Conservation (phyloP, 2,888 invertebrate genomes). For the Drosophila barbarae region DNA sequence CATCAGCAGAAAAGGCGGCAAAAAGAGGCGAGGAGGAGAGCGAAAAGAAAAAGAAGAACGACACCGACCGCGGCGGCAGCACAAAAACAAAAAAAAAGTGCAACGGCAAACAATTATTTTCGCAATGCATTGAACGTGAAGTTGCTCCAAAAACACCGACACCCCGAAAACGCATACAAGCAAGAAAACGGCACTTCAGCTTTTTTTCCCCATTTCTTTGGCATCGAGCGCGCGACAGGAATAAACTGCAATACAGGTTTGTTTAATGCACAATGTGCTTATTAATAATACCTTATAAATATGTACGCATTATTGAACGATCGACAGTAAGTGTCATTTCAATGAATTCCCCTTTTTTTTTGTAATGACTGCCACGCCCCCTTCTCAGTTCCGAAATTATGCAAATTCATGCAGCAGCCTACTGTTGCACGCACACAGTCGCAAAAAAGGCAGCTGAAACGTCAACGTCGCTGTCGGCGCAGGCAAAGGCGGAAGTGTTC, state of each 20-base stretch:
- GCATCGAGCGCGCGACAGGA: slow-evolving; percentile 50
- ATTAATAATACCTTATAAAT: slow-evolving; percentile 32
- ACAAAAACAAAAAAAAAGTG: slow-evolving; percentile 61
- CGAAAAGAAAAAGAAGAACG: slow-evolving; percentile 41
- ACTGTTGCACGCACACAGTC: slow-evolving; percentile 26
- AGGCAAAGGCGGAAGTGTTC: slow-evolving; percentile 38
- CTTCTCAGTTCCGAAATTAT: slow-evolving; percentile 54
- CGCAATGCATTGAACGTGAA: slow-evolving; percentile 64
- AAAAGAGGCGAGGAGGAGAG: slow-evolving; percentile 41
- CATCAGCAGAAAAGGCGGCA: slow-evolving; percentile 69
- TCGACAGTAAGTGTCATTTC: slow-evolving; percentile 46
- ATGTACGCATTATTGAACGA: slow-evolving; percentile 40
- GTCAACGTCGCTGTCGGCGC: slow-evolving; percentile 32
- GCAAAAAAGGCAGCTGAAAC: slow-evolving; percentile 31
- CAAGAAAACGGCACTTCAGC: slow-evolving; percentile 39
- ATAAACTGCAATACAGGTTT: slow-evolving; percentile 67
- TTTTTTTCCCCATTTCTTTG: slow-evolving; percentile 42
- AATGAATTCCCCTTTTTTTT: slow-evolving; percentile 16
- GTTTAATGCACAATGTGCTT: slow-evolving; percentile 55
- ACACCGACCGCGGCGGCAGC: slow-evolving; percentile 43
- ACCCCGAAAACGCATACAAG: slow-evolving; percentile 33
- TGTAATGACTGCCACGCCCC: slow-evolving; percentile 46
- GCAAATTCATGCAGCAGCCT: slow-evolving; percentile 61
- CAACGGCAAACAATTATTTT: slow-evolving; percentile 68
- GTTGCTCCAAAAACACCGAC: slow-evolving; percentile 50